These are phyloP conservation scores for Mylabris sibirica DNA, from an alignment of 2,888 invertebrate species.

Conservation along the genomic window DNA sequence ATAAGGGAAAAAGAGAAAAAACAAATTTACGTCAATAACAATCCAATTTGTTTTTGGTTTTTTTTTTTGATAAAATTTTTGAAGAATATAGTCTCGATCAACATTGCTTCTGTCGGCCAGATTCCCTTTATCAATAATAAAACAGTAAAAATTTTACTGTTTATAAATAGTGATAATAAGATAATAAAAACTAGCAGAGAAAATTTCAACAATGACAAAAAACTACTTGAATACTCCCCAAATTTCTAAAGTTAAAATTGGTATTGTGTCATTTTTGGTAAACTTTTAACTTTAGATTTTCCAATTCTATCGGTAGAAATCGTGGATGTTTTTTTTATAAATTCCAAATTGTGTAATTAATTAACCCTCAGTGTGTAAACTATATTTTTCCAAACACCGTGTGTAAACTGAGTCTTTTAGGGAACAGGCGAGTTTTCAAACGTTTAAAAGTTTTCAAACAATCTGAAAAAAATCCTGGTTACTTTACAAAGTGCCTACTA, in stretches of 20 bases:
- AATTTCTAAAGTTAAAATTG: slow-evolving; percentile 31
- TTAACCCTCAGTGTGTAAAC: no score
- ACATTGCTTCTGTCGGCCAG: slow-evolving; percentile 56
- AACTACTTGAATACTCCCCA: slow-evolving; percentile 26
- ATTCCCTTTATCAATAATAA: slow-evolving; percentile 6
- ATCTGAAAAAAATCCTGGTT: no score
- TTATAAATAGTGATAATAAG: slow-evolving; percentile 13
- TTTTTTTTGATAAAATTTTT: slow-evolving; percentile 47
- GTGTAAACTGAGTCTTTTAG: no score
- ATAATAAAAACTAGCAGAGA: slow-evolving; percentile 34
- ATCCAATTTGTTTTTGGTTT: slow-evolving; percentile 45
- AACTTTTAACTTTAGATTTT: slow-evolving; percentile 29
- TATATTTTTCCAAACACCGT: no score
- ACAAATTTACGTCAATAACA: slow-evolving; percentile 74
- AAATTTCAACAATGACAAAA: slow-evolving; percentile 35
- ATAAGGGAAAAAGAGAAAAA: slow-evolving; percentile 74
- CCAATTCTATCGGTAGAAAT: slow-evolving; percentile 26
- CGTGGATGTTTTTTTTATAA: neutral
- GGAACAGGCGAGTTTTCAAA: no score
- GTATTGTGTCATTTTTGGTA: slow-evolving; percentile 1
- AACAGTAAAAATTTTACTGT: no score
- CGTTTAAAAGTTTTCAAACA: no score
- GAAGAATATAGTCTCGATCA: slow-evolving; percentile 56
- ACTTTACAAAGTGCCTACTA: no score
- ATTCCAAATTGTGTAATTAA: no score